A percentile compares a stretch with the other conserved stretches of the same genome.
These are phyloP conservation scores for Pelobates cultripes DNA, from an alignment of 2,797 vertebrate genomes.

Conservation along the genomic window DNA sequence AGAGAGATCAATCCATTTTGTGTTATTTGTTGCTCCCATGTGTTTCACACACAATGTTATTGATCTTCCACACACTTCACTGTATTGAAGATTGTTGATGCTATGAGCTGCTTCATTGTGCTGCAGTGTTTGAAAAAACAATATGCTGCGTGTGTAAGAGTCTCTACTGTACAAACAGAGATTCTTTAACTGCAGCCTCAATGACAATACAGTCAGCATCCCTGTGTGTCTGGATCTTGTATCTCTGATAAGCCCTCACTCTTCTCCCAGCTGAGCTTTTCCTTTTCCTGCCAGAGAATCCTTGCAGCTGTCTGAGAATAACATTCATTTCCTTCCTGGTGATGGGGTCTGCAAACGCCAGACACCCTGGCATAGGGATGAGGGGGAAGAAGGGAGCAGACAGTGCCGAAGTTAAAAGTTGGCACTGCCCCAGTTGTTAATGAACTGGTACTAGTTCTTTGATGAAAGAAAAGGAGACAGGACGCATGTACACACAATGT, in stretches of 20 bases:
- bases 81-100: constrained; percentile 44
- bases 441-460: constrained; percentile 43
- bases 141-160: constrained; percentile 38
- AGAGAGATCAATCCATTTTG: constrained; percentile 17
- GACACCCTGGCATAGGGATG: constrained; percentile 21
- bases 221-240: constrained; percentile 21
- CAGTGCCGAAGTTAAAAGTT: constrained; percentile 38
- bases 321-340: constrained; percentile 36
- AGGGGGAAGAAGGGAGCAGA: constrained; percentile 44
- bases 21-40: neutral
- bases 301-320: constrained; percentile 49
- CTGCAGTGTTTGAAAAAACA: constrained; percentile 23
- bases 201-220: constrained; percentile 29
- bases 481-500: constrained; percentile 45
- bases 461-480: constrained; percentile 49
- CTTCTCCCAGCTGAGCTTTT: constrained; percentile 41
- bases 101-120: constrained; percentile 19
- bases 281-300: constrained; percentile 53
- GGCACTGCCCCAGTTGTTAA: constrained; percentile 50
- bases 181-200: constrained; percentile 34
- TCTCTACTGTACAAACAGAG: constrained; percentile 48
- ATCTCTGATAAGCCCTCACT: constrained; percentile 40
- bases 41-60: constrained; percentile 13
- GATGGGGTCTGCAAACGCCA: constrained; percentile 7
- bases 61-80: constrained; percentile 23